Conservation (phyloP, 2,113 vertebrate genomes). For the Dolichotis patagonum region DNA sequence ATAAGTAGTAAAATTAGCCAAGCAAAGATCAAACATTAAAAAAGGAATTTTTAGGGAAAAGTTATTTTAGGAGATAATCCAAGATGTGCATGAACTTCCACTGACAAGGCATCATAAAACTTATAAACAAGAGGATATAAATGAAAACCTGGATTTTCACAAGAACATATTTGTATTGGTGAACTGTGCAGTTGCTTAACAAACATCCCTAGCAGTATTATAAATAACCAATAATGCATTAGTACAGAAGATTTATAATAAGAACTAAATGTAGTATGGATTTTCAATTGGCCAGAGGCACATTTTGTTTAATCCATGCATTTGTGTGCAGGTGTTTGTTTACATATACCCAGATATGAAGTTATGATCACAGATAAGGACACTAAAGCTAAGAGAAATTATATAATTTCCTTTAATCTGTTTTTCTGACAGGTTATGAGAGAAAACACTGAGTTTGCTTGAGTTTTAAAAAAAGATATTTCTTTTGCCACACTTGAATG, state of each 20-base stretch:
- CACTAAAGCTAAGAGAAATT: slow-evolving; percentile 32
- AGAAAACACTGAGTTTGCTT: slow-evolving; percentile 86
- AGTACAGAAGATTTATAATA: slow-evolving; percentile 27
- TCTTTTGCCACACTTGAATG: slow-evolving; percentile 95
- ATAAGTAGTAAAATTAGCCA: not conserved
- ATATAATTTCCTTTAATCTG: slow-evolving; percentile 73
- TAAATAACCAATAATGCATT: slow-evolving; percentile 14
- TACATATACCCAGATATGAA: not conserved
- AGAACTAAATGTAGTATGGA: not conserved
- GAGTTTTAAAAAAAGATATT: slow-evolving; percentile 91
- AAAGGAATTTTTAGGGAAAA: slow-evolving; percentile 38
- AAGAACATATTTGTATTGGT: not conserved
- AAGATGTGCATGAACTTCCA: not conserved
- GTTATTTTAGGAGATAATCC: not conserved
- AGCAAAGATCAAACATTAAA: not conserved
- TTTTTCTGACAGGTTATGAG: slow-evolving; percentile 91
- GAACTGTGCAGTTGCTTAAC: slow-evolving; percentile 11
- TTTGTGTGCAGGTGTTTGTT: not conserved
- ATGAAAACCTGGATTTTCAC: not conserved
- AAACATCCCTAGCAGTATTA: not conserved
- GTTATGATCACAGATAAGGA: slow-evolving; percentile 6
- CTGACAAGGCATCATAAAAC: not conserved
- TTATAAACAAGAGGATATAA: not conserved
- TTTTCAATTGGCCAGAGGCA: not conserved
- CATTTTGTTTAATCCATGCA: not conserved